These are phyloP conservation scores for Mormyrus proboscirostris DNA, from an alignment of 2,797 vertebrate genomes.

Conservation along the genomic window DNA sequence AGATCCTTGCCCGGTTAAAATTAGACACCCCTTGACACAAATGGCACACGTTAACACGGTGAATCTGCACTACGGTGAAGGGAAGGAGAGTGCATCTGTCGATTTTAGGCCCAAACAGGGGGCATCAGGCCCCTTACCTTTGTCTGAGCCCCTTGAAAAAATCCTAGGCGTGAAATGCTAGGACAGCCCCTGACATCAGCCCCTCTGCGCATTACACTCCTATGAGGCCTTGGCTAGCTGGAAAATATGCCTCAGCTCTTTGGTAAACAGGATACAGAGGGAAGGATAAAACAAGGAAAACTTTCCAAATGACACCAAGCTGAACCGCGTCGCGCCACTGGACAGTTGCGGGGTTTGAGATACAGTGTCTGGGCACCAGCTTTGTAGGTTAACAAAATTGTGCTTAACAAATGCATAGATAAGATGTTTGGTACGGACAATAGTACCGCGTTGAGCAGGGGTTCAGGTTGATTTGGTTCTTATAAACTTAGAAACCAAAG, in stretches of 20 bases:
- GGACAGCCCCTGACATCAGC: neutral
- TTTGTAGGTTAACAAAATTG: too few species aligned
- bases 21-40: neutral
- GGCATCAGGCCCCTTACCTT: neutral
- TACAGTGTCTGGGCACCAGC: too few species aligned
- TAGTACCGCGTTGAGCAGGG: neutral
- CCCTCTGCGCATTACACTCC: neutral
- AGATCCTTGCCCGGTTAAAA: neutral
- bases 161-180: neutral
- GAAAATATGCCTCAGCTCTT: neutral
- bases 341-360: neutral
- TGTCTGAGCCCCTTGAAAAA: neutral
- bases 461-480: neutral
- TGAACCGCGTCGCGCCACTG: neutral
- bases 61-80: neutral
- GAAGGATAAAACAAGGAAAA: neutral
- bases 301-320: neutral
- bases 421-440: too few species aligned
- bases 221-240: neutral
- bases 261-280: slow-evolving; percentile 4
- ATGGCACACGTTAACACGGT: neutral
- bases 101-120: neutral
- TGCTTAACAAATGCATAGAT: too few species aligned
- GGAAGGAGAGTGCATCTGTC: neutral
- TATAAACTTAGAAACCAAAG: neutral